Conservation (phyloP, 1,140 invertebrate species). For the Cephus cinctus region DNA sequence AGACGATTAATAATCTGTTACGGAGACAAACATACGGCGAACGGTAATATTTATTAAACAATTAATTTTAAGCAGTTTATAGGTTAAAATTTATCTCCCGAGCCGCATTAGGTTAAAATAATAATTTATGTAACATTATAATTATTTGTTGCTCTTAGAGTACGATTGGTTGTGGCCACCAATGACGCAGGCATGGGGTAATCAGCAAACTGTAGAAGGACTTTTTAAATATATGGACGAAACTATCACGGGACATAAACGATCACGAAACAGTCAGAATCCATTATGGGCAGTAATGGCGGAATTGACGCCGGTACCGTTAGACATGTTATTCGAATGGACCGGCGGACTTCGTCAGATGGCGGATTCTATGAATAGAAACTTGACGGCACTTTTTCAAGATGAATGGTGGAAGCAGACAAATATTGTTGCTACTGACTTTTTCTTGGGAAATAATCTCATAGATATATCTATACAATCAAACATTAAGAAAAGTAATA, state of each 20-base stretch:
- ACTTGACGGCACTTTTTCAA: constrained; percentile 67
- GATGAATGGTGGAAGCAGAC: constrained; percentile 65
- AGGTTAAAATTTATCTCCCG: background rate
- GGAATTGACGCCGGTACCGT: constrained; percentile 71
- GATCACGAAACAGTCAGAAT: constrained; percentile 50
- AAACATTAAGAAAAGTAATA: constrained; percentile 51
- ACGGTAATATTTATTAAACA: constrained; percentile 46
- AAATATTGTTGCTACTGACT: constrained; percentile 76
- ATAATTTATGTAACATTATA: constrained; percentile 13
- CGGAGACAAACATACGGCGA: constrained; percentile 57
- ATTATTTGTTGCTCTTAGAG: constrained; percentile 52
- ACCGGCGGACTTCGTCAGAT: constrained; percentile 67
- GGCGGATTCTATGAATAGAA: constrained; percentile 68
- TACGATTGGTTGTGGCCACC: constrained; percentile 72
- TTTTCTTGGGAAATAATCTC: constrained; percentile 75
- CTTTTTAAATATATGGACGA: constrained; percentile 61
- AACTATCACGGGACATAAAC: constrained; percentile 43
- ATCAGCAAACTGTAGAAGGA: constrained; percentile 56
- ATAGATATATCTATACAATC: constrained; percentile 68
- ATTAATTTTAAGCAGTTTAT: constrained; percentile 6
- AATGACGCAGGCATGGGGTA: constrained; percentile 69
- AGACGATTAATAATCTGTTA: constrained; percentile 68
- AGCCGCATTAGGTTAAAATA: background rate
- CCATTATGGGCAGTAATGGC: constrained; percentile 78
- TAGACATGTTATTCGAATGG: constrained; percentile 66